These are phyloP conservation scores for Sphaerodactylus townsendi DNA, from an alignment of 2,113 vertebrate genomes.

Conservation along the genomic window DNA sequence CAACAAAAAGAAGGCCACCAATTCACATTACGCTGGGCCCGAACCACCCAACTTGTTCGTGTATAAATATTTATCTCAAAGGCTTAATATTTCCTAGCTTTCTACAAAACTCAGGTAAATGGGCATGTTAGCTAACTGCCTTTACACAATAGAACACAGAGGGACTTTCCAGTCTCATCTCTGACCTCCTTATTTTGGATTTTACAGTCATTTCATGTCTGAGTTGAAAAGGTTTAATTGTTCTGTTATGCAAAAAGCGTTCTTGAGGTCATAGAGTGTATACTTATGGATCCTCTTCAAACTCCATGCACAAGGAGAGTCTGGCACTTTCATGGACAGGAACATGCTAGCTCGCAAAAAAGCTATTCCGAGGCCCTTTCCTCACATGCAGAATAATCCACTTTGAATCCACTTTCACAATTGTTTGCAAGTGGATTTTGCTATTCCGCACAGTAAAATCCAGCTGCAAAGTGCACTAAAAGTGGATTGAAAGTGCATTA, in stretches of 20 bases:
- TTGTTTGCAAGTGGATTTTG: no score
- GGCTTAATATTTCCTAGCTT: constrained; percentile 57
- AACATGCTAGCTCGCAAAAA: constrained; percentile 48
- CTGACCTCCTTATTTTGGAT: constrained; percentile 59
- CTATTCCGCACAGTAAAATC: no score
- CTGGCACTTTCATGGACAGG: constrained; percentile 49
- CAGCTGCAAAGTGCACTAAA: no score
- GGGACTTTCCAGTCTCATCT: constrained; percentile 68
- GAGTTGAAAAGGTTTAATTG: constrained; percentile 53
- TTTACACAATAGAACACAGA: constrained; percentile 56
- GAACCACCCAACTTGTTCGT: no score
- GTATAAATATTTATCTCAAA: constrained; percentile 18
- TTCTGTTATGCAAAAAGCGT: constrained; percentile 67
- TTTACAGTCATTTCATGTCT: constrained; percentile 68
- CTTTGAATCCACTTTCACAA: no score
- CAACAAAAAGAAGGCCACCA: no score
- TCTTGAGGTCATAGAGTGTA: constrained; percentile 47
- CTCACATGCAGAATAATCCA: no score
- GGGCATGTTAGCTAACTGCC: constrained; percentile 50
- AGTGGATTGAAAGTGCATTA: no score
- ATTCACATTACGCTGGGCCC: no score
- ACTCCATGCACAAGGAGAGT: constrained; percentile 34
- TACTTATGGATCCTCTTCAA: constrained; percentile 9
- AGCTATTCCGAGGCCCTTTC: constrained; percentile 43
- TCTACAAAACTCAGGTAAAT: constrained; percentile 43